Conservation (phyloP, 2,113 vertebrate species). For the Melanostigma gelatinosum region DNA sequence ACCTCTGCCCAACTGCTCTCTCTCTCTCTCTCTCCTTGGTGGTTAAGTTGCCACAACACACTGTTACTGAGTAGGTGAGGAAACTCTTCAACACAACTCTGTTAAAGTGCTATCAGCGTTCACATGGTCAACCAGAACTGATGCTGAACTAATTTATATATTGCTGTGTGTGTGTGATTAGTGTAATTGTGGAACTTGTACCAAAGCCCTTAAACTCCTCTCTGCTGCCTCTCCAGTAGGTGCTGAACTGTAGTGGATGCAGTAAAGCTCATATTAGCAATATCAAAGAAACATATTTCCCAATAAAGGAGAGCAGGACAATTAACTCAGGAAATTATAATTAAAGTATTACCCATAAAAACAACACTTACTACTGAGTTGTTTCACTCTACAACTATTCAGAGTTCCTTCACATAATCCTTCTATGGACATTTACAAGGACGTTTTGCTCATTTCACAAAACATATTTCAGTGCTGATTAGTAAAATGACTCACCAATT, state of each 20-base stretch:
- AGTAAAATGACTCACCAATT: not conserved
- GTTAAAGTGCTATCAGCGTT: not conserved
- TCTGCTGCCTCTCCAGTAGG: not conserved
- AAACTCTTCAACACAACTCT: not conserved
- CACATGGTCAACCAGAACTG: no score
- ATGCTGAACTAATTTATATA: no score
- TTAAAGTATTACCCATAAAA: not conserved
- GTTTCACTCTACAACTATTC: not conserved
- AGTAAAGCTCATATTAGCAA: not conserved
- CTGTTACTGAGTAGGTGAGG: not conserved
- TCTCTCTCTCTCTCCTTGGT: not conserved
- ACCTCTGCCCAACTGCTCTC: not conserved
- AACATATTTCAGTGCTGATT: slow-evolving; percentile 7
- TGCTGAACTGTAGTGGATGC: not conserved
- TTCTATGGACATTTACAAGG: slow-evolving; percentile 15
- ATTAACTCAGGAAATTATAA: not conserved
- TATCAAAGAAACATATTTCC: not conserved
- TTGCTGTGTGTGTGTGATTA: no score
- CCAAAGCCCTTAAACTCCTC: not conserved
- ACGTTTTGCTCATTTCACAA: slow-evolving; percentile 8
- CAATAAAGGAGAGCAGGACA: not conserved
- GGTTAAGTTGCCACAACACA: slow-evolving; percentile 16
- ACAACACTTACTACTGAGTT: not conserved
- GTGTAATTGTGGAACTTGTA: not conserved
- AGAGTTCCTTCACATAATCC: slow-evolving; percentile 5